These are phyloP conservation scores for Hydrozoanthus tunicans DNA, from an alignment of 64 coral and sea anemone genomes.

Conservation along the genomic window DNA sequence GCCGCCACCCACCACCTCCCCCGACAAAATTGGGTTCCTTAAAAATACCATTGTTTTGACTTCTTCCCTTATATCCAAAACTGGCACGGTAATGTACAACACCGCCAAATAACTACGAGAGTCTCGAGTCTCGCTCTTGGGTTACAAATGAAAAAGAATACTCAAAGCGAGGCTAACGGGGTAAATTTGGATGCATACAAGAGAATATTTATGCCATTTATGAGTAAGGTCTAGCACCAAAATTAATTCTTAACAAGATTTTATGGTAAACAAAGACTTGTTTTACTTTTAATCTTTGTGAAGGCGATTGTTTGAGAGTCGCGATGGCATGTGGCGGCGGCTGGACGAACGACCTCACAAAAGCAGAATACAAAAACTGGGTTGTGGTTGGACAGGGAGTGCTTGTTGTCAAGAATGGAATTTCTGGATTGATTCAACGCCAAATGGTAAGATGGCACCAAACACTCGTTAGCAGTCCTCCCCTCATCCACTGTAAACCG, in stretches of 20 bases:
- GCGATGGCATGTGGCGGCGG: slow-evolving; percentile 9
- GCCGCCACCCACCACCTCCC: too few species aligned
- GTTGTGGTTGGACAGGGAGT: background rate
- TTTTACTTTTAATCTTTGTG: background rate
- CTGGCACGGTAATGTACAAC: background rate
- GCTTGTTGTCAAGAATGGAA: slow-evolving; percentile 18
- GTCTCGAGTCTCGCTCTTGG: background rate
- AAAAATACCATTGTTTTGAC: too few species aligned
- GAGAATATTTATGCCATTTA: background rate
- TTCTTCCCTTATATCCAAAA: background rate
- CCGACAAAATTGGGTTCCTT: too few species aligned
- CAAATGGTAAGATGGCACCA: slow-evolving; percentile 17
- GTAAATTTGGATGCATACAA: background rate
- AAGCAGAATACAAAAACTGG: slow-evolving; percentile 7
- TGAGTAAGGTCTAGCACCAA: background rate
- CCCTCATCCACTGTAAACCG: background rate
- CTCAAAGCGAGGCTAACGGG: background rate
- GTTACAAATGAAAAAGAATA: background rate
- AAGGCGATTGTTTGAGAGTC: background rate
- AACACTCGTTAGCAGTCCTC: background rate
- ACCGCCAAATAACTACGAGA: background rate
- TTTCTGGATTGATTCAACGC: background rate
- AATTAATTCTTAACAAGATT: background rate
- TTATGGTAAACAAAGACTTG: background rate
- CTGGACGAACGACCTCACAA: background rate